Base-by-base conservation (phyloP, 2,888 invertebrate genomes). In the Monochamus alternatus region DNA sequence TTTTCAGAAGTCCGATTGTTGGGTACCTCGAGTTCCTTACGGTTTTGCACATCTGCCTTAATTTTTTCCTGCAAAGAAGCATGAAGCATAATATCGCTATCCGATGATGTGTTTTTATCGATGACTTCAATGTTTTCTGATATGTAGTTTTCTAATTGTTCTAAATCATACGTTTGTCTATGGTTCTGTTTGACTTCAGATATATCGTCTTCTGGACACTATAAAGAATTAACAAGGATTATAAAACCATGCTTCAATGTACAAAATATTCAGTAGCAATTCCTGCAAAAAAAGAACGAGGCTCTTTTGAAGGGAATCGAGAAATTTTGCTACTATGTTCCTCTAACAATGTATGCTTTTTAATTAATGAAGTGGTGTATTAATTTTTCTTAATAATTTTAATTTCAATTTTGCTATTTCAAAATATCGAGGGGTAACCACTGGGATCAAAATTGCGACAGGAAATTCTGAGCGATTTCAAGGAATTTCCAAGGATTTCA, bases 141-240 rank as follows among this genome's bases (percentile, higher is more conserved):
- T 10, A 76, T 75, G 66, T 77, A 81, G 44, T 73, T 65, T 63
- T 81, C 81, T 51, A 81, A 22, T 2, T 75, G 68, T 10, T 77
- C 47, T 22, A 77, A 74, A 73, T 80, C 73, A 58, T 75, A 79
- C 14, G 62, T 60, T 10, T 64, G 51, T 68, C 32, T 62, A 12
- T n/a, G 43, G n/a, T 68, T 55, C 51, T 43, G 32, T 10, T 63
- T 64, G 3, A 9, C 12, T 47, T 12, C 5, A 62, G 22, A 14
- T 5, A 38, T 38, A 14, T 30, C 22, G 14, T 30, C 58, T 14
- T 58, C 58, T 58, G 1, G n/a, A 5, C 12, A 3, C 47, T 47
- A 12, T 47, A 47, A 47, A 12, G 8, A 12, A 47, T 10, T 0
- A 47, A 47, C 9, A 47, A 47, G 9, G 9, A 47, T 47, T 47